Base-by-base conservation (phyloP, 2,888 invertebrate species). In the Epirrita christyi region DNA sequence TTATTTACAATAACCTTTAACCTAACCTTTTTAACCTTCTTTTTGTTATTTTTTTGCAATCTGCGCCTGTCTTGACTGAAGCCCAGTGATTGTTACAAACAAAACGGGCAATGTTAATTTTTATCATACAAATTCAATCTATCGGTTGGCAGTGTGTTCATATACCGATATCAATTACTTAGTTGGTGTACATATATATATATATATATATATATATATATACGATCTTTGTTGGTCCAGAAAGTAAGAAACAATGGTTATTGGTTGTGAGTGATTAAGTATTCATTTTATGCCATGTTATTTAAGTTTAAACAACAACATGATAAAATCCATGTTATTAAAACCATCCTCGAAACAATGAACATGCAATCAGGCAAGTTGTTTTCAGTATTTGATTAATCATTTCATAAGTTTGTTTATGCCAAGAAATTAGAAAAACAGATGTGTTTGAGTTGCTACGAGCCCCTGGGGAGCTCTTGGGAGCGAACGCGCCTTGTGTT, bases 1-100 rank as follows among this genome's bases (percentile, higher is more conserved):
- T 21, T 2, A 21, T 60, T 56, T 60, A 52, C 54, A 50, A 61
- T 58, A 55, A 55, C 55, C 54, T 51, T n/a, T n/a, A n/a, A n/a
- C n/a, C n/a, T n/a, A n/a, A n/a, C n/a, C n/a, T n/a, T n/a, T n/a
- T n/a, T n/a, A n/a, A n/a, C n/a, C n/a, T n/a, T n/a, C n/a, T n/a
- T n/a, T n/a, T n/a, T n/a, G n/a, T n/a, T n/a, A n/a, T n/a, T n/a
- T n/a, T n/a, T n/a, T 58, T 60, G 34, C 57, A 55, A 63, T 60
- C 60, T 59, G 45, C 48, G 58, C 27, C 45, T 43, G 49, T 56
- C 56, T 43, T 36, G 36, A 53, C 37, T 43, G 57, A 63, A 59
- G 61, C 65, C 60, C 13, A 34, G 44, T 51, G 49, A 59, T 61
- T 61, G 59, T 59, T 46, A 36, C 34, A 44, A 48, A 11, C 50